Evolutionary conservation across 2,888 invertebrate species (phyloP), one percentile per base, ranked within the genome.

Genomic region (Nasonovia ribisnigri): DNA sequence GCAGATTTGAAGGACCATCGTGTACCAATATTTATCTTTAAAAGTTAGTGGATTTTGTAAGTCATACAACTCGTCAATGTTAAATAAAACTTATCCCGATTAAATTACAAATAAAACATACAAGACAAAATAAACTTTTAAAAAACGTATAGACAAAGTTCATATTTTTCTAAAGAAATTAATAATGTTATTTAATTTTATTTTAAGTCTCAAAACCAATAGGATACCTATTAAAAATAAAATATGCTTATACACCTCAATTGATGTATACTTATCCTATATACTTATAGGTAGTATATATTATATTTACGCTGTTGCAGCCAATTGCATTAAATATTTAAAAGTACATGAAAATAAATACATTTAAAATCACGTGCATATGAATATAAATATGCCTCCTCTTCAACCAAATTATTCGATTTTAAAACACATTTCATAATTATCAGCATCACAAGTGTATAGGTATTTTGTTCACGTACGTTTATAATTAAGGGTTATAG

Each of bases 381-480:
- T 54, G 54, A 54, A 57, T 57, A n/a, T 86, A 57, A 57, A 77
- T 90, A 48, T 24, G 13, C 36, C 13, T 77, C 24, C 24, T 77
- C 36, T 36, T 36, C 13, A 6, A 42, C 26, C 26, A n/a, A 77
- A 51, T 42, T 42, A 29, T 86, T 46, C 29, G 16, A n/a, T 86
- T 86, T 86, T 86, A 86, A 86, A 48, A 46, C 86, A 48, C 29
- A 90, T 77, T 90, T 42, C 26, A 48, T 84, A 84, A 54, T 54
- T 42, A 54, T 42, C 43, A 90, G 29, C 54, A 16, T 54, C 54
- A 29, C 10, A 29, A 54, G 54, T 91, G 29, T 43, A 26, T 57
- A 29, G 3, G 51, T 84, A 84, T 91, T 91, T 84, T 84, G 43
- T 91, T 46, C 86, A 60, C 86, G 57, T 86, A 54, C 13, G 5